phyloP scores from a whole-genome alignment of 2,888 invertebrate genomes.

The Lochmaea crataegi region DNA sequence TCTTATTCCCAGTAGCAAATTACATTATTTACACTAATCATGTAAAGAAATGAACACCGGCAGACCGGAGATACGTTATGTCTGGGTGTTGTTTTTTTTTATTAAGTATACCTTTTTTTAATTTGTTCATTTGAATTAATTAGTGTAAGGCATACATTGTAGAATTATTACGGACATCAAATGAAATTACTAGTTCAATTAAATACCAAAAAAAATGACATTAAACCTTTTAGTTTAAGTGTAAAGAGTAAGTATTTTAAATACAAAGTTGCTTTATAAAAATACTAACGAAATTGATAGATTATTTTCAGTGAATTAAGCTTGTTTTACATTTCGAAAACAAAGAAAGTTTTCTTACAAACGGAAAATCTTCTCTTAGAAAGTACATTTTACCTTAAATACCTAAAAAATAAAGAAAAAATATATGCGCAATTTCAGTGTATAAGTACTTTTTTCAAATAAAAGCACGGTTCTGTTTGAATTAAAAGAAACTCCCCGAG shows the following conservation, averaged over 20 bases:
- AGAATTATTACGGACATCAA: too few species aligned
- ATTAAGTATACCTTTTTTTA: neutral
- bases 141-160: neutral
- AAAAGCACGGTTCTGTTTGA: slow-evolving; percentile 14
- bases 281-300: too few species aligned
- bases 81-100: neutral
- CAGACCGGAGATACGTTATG: slow-evolving; percentile 6
- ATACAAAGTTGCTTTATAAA: too few species aligned
- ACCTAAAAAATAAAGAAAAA: neutral
- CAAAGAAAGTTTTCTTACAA: too few species aligned
- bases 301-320: too few species aligned
- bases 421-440: neutral
- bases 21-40: slow-evolving; percentile 25
- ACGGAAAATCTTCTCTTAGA: too few species aligned
- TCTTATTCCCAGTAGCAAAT: slow-evolving; percentile 33
- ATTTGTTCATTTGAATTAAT: neutral
- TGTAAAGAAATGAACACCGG: slow-evolving; percentile 5
- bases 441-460: neutral
- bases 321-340: too few species aligned
- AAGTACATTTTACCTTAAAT: too few species aligned
- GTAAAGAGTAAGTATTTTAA: too few species aligned
- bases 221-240: too few species aligned
- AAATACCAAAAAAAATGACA: too few species aligned
- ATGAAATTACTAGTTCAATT: too few species aligned
- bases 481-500: slow-evolving; percentile 16